Conservation (phyloP, 2,797 vertebrate genomes). For the Chaetodon trifasciatus region DNA sequence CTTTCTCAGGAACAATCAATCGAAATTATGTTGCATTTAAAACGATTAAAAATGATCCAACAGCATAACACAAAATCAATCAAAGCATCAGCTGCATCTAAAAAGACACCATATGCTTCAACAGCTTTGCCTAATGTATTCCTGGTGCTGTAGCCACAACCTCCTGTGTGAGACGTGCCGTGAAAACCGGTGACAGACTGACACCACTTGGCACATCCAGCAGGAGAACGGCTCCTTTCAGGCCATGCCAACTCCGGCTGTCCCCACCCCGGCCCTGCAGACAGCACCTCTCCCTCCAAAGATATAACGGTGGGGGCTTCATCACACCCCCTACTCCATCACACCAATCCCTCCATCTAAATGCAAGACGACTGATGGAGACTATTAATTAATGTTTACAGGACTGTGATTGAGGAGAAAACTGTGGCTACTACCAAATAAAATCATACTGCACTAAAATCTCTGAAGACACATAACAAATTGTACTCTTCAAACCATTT, state of each 20-base stretch:
- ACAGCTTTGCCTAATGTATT: slow-evolving; percentile 74
- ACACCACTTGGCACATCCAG: slow-evolving; percentile 79
- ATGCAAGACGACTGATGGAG: background rate
- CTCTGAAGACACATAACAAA: no score
- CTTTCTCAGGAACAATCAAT: background rate
- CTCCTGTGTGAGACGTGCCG: slow-evolving; percentile 68
- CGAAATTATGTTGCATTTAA: background rate
- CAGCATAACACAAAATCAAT: slow-evolving; percentile 50
- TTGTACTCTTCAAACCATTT: no score
- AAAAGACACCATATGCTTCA: slow-evolving; percentile 69
- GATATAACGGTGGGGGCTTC: slow-evolving; percentile 22
- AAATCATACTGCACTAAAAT: background rate
- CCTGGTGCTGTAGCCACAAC: slow-evolving; percentile 53
- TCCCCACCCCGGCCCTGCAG: slow-evolving; percentile 39
- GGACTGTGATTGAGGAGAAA: no score
- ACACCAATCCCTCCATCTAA: background rate
- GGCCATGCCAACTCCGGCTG: slow-evolving; percentile 75
- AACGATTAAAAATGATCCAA: slow-evolving; percentile 28
- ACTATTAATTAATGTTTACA: background rate
- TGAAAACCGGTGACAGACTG: slow-evolving; percentile 74
- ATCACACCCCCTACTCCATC: background rate
- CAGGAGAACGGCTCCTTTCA: slow-evolving; percentile 73
- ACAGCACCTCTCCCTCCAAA: slow-evolving; percentile 36
- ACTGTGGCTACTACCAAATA: background rate
- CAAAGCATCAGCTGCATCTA: slow-evolving; percentile 35